Conservation (phyloP, 2,113 vertebrate species). For the Stictonetta naevosa region DNA sequence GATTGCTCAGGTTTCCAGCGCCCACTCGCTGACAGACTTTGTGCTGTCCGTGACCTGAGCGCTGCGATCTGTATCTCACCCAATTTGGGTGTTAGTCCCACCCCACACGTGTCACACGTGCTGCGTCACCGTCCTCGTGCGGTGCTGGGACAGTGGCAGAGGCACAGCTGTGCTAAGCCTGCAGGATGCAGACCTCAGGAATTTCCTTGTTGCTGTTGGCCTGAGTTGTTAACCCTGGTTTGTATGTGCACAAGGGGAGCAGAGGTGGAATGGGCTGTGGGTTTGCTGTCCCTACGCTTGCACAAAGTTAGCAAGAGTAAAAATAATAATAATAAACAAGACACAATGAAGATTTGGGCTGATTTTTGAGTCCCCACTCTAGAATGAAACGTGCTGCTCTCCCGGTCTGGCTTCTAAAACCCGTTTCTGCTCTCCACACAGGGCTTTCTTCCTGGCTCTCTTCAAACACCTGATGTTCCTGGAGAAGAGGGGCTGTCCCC, state of each 20-base stretch:
- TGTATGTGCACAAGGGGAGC: neutral
- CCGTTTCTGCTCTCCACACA: constrained; percentile 21
- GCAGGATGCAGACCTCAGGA: neutral
- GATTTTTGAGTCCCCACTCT: accelerated
- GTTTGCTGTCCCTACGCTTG: neutral
- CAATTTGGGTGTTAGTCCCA: neutral
- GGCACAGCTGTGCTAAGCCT: neutral
- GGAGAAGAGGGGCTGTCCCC: constrained; percentile 94
- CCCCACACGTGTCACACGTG: accelerated
- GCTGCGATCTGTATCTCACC: accelerated
- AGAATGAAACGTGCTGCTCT: neutral
- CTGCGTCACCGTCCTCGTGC: accelerated
- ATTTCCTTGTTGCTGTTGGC: neutral
- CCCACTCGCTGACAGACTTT: neutral
- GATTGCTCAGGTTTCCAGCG: constrained; percentile 16
- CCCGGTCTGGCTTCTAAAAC: neutral
- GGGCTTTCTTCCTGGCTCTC: constrained; percentile 93
- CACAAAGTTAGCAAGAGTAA: neutral
- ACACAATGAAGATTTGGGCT: neutral
- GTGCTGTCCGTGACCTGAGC: neutral
- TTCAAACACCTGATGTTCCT: constrained; percentile 97
- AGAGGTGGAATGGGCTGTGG: accelerated
- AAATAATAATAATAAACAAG: neutral
- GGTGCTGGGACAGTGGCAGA: neutral
- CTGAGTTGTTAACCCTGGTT: neutral